A percentile compares a stretch with the other conserved stretches of the same genome.
Evolutionary conservation across 2,888 invertebrate genomes (phyloP).

Genomic region (Eupsilia transversa): DNA sequence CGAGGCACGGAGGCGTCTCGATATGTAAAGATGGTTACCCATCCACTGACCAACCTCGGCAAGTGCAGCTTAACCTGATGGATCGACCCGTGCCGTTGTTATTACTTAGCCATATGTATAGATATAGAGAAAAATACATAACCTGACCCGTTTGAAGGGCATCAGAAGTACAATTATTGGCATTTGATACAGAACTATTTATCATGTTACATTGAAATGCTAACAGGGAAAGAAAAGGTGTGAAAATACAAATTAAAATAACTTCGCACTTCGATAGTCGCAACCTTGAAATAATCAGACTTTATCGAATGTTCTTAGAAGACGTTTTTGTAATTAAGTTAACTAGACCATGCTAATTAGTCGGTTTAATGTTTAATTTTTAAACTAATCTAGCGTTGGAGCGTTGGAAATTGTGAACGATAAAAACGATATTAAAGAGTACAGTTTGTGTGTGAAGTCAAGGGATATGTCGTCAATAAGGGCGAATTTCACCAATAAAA

Average conservation of each 20-base stretch:
- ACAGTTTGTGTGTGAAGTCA: neutral
- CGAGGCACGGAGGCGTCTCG: no score
- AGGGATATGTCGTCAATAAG: no score
- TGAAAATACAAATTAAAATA: slow-evolving; percentile 32
- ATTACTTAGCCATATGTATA: no score
- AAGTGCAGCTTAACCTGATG: no score
- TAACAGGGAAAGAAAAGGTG: slow-evolving; percentile 1
- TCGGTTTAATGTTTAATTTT: slow-evolving; percentile 25
- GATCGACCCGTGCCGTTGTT: no score
- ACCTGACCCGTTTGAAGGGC: neutral
- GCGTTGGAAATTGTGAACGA: slow-evolving; percentile 15
- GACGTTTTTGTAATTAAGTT: slow-evolving; percentile 23
- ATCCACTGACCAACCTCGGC: no score
- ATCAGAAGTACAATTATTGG: neutral
- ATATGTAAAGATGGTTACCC: no score
- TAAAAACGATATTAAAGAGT: slow-evolving; percentile 6
- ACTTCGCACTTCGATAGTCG: neutral
- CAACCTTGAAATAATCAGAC: slow-evolving; percentile 28
- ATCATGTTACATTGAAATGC: neutral
- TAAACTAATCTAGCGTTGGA: slow-evolving; percentile 2
- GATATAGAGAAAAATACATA: neutral
- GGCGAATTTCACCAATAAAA: no score
- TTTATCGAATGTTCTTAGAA: slow-evolving; percentile 5
- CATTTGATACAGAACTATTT: neutral
- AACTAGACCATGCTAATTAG: slow-evolving; percentile 31